Percentiles rank a stretch among this genome's conserved stretches.
Conservation (phyloP, 2,113 vertebrate genomes). For the Meles meles region DNA sequence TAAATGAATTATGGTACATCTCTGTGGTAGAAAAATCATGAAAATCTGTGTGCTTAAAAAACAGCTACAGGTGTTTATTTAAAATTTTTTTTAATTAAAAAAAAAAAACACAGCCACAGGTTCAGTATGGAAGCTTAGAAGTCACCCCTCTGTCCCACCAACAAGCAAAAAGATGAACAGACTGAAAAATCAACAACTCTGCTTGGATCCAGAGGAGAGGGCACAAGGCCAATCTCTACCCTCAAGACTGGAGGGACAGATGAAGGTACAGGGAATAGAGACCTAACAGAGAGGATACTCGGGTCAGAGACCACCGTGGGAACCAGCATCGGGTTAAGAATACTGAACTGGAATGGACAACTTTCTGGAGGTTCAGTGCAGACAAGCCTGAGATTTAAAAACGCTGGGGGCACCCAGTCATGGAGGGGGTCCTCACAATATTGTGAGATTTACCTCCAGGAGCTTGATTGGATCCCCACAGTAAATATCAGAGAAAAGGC, state of each 20-base stretch:
- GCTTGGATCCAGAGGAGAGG: neutral
- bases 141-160: neutral
- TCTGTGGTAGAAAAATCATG: neutral
- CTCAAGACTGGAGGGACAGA: neutral
- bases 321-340: neutral
- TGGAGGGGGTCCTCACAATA: neutral
- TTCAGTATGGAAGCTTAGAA: neutral
- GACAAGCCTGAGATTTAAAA: neutral
- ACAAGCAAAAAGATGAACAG: neutral
- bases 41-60: neutral
- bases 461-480: neutral
- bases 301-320: neutral
- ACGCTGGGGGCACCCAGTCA: neutral
- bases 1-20: neutral
- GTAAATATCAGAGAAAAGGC: neutral
- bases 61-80: neutral
- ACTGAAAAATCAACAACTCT: neutral
- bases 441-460: neutral
- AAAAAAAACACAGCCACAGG: neutral
- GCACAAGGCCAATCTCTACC: neutral
- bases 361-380: neutral
- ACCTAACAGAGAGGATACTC: neutral
- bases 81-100: too few species aligned
- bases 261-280: neutral
- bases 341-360: neutral